A percentile compares a stretch with the other conserved stretches of the same genome.
Evolutionary conservation across 2,888 invertebrate species (phyloP).

Genomic region (Papilio demoleus): DNA sequence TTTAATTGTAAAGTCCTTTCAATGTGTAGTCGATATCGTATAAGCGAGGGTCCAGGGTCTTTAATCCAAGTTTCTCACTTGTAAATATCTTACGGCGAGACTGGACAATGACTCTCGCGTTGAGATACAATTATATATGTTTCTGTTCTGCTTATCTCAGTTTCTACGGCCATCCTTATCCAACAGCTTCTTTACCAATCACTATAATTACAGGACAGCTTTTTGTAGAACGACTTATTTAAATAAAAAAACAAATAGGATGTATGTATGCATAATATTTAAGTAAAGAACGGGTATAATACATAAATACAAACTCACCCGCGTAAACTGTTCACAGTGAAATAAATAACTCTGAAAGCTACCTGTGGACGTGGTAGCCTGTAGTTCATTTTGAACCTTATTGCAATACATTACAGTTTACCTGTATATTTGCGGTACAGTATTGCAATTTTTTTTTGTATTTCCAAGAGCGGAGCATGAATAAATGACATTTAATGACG

Average conservation of each 20-base stretch:
- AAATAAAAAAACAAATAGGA: neutral
- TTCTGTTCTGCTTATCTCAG: neutral
- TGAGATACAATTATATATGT: too few relatives aligned
- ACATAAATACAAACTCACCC: neutral
- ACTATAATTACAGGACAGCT: neutral
- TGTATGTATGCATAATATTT: too few relatives aligned
- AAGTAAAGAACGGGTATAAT: too few relatives aligned
- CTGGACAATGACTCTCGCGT: too few relatives aligned
- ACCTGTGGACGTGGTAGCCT: neutral
- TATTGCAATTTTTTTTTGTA: conserved; percentile 4
- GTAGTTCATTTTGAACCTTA: too few relatives aligned
- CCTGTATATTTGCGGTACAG: neutral
- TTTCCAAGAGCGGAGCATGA: conserved; percentile 5
- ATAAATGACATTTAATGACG: conserved; percentile 36
- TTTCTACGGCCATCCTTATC: neutral
- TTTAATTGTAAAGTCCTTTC: too few relatives aligned
- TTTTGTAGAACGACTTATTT: neutral
- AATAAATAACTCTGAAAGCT: neutral
- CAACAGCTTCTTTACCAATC: neutral
- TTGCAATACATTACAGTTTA: neutral
- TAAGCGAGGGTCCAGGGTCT: too few relatives aligned
- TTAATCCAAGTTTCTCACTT: too few relatives aligned
- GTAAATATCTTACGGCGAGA: too few relatives aligned
- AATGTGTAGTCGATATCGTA: too few relatives aligned
- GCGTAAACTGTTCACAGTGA: neutral